Evolutionary conservation across 1,140 invertebrate genomes (phyloP).

Genomic region (Apis dorsata): DNA sequence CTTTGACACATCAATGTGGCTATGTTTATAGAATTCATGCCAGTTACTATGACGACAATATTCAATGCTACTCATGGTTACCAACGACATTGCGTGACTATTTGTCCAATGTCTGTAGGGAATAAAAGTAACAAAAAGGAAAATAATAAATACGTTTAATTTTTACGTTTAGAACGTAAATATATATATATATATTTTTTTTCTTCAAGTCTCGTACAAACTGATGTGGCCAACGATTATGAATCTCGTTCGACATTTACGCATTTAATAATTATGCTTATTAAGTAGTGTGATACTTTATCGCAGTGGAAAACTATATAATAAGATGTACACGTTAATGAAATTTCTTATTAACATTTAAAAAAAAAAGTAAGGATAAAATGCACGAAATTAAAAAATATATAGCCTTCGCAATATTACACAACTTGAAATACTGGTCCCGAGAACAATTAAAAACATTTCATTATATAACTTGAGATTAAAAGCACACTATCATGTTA

Average conservation of each 20-base stretch:
- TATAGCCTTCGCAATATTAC: background rate
- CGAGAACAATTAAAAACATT: conserved; percentile 35
- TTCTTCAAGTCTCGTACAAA: conserved; percentile 57
- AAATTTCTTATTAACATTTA: background rate
- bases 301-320: conserved; percentile 2
- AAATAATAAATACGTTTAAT: background rate
- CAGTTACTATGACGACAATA: conserved; percentile 70
- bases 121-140: background rate
- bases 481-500: background rate
- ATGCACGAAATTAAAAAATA: background rate
- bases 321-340: background rate
- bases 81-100: conserved; percentile 39
- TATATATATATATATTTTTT: background rate
- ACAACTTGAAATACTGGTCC: conserved; percentile 54
- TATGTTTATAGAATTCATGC: conserved; percentile 70
- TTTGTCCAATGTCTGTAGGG: background rate
- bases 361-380: background rate
- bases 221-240: conserved; percentile 36
- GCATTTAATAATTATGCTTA: conserved; percentile 15
- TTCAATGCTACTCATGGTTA: conserved; percentile 44
- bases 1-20: conserved; percentile 68
- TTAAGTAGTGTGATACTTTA: background rate
- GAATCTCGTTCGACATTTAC: conserved; percentile 49
- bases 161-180: conserved; percentile 47
- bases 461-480: conserved; percentile 12